Evolutionary conservation across 2,797 vertebrate genomes (phyloP).

Genomic region (Arnoldichthys spilopterus): DNA sequence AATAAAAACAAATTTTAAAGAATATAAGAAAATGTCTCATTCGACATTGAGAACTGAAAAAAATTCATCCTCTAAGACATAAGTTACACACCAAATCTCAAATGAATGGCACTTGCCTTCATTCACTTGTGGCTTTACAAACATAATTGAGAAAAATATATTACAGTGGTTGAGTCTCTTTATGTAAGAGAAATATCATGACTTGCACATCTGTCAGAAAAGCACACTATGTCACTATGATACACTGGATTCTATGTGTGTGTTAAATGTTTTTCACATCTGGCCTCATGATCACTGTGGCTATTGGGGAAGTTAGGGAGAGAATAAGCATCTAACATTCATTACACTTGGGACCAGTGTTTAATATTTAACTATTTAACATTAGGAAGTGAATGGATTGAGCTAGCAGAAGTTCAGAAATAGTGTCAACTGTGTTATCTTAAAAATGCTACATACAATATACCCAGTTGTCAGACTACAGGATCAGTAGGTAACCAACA

Average conservation of each 20-base stretch:
- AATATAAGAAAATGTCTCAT: too few relatives aligned
- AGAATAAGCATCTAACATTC: not conserved
- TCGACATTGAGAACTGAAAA: too few relatives aligned
- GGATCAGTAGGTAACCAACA: too few relatives aligned
- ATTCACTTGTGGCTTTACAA: slow-evolving; percentile 19
- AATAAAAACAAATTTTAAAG: too few relatives aligned
- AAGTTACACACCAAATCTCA: not conserved
- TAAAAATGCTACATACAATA: not conserved
- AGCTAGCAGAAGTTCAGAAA: too few relatives aligned
- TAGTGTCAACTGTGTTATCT: not conserved
- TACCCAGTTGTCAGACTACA: not conserved
- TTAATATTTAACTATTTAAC: slow-evolving; percentile 44
- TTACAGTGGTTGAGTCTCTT: slow-evolving; percentile 26
- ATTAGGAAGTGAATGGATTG: slow-evolving; percentile 41
- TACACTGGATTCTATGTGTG: not conserved
- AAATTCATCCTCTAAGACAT: too few relatives aligned
- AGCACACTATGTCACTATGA: not conserved
- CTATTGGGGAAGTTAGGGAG: not conserved
- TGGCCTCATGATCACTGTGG: not conserved
- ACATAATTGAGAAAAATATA: slow-evolving; percentile 8
- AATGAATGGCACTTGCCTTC: slow-evolving; percentile 20
- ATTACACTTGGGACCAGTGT: slow-evolving; percentile 11
- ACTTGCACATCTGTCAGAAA: not conserved
- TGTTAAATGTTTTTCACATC: not conserved
- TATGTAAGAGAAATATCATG: slow-evolving; percentile 47